Base-by-base conservation (phyloP, 1,140 invertebrate species). In the Drosophila littoralis region DNA sequence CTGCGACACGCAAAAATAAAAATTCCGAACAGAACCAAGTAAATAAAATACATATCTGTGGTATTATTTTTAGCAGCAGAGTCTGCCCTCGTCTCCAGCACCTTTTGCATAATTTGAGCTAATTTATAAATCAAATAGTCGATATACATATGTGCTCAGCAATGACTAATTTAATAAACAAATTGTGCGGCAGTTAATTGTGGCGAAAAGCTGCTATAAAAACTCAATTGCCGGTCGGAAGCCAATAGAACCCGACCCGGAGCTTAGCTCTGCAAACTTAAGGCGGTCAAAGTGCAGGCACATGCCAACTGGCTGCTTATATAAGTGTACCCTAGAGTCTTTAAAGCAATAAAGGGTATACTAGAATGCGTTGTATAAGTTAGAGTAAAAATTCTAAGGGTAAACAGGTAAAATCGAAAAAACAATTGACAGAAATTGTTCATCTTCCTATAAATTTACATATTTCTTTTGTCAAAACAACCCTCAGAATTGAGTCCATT, bases 121-220 rank as follows among this genome's bases (percentile, higher is more conserved):
- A 88, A 86, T 86, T 88, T 73, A 12, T 48, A 71, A 89, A 74
- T 74, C 66, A 88, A 83, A 83, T 79, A 82, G 63, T 35, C 65
- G 55, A 55, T 45, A 42, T 43, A 55, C 40, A 42, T 43, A 35
- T 65, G 52, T 65, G 48, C n/a, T 57, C n/a, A 8, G 40, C n/a
- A 69, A 59, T 64, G 59, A 63, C 52, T 58, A 71, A 78, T 58
- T 78, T 66, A 33, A 78, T 85, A 73, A 70, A 65, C 76, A 81
- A 85, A 79, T 69, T 79, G 55, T 36, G 59, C 40, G 79, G 33
- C 75, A 69, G 60, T 68, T 88, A 86, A 81, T 86, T 81, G 75
- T 75, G 13, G 77, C 50, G 43, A 12, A 61, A 58, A 45, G 54
- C 3, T 32, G 8, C 12, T 28, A 5, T 13, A 17, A 28, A 42